Conservation (phyloP, 53 echinoderm and acorn worm species). For the Echinarachnius parma region DNA sequence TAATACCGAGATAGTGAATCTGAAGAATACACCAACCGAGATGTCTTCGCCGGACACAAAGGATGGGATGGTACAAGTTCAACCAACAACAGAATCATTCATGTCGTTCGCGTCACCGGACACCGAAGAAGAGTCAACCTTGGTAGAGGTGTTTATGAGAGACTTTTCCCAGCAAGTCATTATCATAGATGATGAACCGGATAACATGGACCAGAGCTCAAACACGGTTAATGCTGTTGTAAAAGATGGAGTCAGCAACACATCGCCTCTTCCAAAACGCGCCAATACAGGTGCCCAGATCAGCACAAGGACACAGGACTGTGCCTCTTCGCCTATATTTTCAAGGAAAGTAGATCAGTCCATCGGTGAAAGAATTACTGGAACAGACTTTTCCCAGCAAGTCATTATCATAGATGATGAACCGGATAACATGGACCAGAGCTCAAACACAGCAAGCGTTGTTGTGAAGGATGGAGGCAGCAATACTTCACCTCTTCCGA, state of each 20-base stretch:
- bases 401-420: constrained; percentile 1
- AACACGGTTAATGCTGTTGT: constrained; percentile 6
- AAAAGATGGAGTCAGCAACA: constrained; percentile 11
- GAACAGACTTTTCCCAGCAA: constrained; percentile 2
- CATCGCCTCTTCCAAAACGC: constrained; percentile 26
- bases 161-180: neutral
- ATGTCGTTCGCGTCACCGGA: neutral
- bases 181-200: constrained; percentile 13
- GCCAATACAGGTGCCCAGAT: constrained; percentile 21
- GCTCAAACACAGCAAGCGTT: constrained; percentile 8
- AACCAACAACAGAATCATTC: neutral
- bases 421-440: constrained; percentile 14
- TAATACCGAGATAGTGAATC: neutral
- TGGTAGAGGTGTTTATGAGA: neutral
- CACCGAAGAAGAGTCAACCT: neutral
- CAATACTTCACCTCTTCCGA: constrained; percentile 27
- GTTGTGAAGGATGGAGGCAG: constrained; percentile 1
- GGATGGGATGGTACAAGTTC: neutral
- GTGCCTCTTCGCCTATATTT: constrained; percentile 4
- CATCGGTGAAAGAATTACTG: constrained; percentile 17
- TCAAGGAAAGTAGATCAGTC: constrained; percentile 14
- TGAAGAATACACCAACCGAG: neutral
- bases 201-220: constrained; percentile 9
- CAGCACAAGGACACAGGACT: neutral
- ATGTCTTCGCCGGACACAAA: neutral